Conservation (phyloP, 2,797 vertebrate genomes). For the Amphiprion clarkii region DNA sequence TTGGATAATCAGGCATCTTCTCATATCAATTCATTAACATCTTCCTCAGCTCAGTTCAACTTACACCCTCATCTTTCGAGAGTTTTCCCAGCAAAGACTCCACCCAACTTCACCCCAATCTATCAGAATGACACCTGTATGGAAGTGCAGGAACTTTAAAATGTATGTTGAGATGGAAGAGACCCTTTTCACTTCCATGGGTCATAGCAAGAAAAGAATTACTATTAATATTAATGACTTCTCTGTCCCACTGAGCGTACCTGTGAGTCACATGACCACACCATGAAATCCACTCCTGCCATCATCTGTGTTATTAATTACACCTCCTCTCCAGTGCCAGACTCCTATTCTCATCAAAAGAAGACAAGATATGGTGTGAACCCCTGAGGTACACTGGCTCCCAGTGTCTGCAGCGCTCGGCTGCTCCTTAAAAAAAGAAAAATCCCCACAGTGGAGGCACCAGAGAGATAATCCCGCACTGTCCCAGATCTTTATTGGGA, state of each 20-base stretch:
- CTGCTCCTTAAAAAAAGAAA: conserved; percentile 51
- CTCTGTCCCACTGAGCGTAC: conserved; percentile 8
- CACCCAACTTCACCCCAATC: neutral
- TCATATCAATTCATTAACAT: neutral
- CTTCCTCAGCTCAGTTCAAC: no score
- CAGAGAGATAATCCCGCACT: conserved; percentile 75
- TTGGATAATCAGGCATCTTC: neutral
- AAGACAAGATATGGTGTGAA: conserved; percentile 36
- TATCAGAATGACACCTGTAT: conserved; percentile 10
- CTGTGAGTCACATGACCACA: neutral
- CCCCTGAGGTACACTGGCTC: conserved; percentile 38
- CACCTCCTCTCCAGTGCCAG: conserved; percentile 5
- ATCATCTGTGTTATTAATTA: conserved; percentile 19
- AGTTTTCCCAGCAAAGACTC: neutral
- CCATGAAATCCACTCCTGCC: conserved; percentile 21
- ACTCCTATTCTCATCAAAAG: conserved; percentile 8
- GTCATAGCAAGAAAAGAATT: neutral
- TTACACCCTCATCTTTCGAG: no score
- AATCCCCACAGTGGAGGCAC: conserved; percentile 59
- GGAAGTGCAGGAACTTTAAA: neutral
- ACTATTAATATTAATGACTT: conserved; percentile 14
- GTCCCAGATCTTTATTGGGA: conserved; percentile 78
- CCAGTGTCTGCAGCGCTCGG: conserved; percentile 37
- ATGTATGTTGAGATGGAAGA: neutral
- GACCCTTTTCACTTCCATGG: neutral